Evolutionary conservation across 2,888 invertebrate genomes (phyloP).

Genomic region (Amphiduros pacificus): DNA sequence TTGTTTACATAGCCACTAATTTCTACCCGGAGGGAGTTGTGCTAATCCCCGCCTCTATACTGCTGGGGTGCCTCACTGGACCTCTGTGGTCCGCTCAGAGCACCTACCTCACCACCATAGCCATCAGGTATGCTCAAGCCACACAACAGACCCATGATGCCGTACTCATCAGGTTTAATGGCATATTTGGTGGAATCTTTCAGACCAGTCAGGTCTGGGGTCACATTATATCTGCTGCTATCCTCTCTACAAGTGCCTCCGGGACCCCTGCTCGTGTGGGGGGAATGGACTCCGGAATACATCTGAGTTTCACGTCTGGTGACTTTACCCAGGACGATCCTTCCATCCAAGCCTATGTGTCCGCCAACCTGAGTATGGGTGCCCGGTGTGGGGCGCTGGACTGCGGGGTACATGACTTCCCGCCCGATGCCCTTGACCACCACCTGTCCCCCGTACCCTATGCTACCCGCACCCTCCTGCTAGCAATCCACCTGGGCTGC

Average conservation of each 20-base stretch:
- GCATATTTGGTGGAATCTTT: slow-evolving; percentile 51
- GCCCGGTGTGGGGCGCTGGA: slow-evolving; percentile 34
- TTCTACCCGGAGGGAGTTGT: slow-evolving; percentile 48
- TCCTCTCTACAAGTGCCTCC: slow-evolving; percentile 30
- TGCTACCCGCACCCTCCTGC: slow-evolving; percentile 40
- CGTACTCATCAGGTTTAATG: slow-evolving; percentile 51
- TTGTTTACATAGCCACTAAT: slow-evolving; percentile 49
- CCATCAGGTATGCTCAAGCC: slow-evolving; percentile 48
- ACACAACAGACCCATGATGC: slow-evolving; percentile 40
- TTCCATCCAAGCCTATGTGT: not conserved
- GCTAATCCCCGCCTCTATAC: slow-evolving; percentile 46
- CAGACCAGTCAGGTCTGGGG: slow-evolving; percentile 55
- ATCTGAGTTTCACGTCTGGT: too few species aligned
- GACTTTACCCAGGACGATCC: not conserved
- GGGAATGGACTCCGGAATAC: slow-evolving; percentile 5
- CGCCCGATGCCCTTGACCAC: slow-evolving; percentile 32
- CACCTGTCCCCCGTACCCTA: slow-evolving; percentile 28
- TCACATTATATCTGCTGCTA: slow-evolving; percentile 48
- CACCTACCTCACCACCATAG: slow-evolving; percentile 51
- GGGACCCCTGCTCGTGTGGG: slow-evolving; percentile 19
- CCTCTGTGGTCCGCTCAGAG: slow-evolving; percentile 56
- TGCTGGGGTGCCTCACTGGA: slow-evolving; percentile 48
- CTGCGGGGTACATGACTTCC: slow-evolving; percentile 32
- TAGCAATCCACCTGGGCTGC: slow-evolving; percentile 48
- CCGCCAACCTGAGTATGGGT: not conserved